Evolutionary conservation across 2,888 invertebrate genomes (phyloP), one percentile per base, ranked within the genome.

Genomic region (Crossocerus cetratus): DNA sequence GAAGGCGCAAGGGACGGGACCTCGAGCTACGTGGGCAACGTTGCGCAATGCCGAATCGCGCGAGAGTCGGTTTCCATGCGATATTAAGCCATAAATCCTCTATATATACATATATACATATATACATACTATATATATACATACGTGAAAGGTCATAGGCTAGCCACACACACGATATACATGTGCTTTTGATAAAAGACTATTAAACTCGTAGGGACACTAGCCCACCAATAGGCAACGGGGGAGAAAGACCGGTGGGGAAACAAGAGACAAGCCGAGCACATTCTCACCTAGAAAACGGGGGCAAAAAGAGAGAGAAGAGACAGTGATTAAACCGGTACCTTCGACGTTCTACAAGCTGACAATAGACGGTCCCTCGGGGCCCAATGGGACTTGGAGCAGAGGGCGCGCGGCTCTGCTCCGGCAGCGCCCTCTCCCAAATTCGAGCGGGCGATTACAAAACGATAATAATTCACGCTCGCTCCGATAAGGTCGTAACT

Each of bases 141-240:
- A 84, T 78, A 86, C 84, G 84, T 49, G 49, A 49, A 49, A 49
- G 16, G 16, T 32, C 72, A 82, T 88, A 88, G 86, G 86, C 74
- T 87, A 86, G 86, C 83, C 84, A 87, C 32, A 32, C 32, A 32
- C 32, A 32, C 82, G 81, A 82, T 87, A 88, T 88, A 88, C 88
- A 88, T 87, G 88, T 88, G 88, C 88, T 89, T 88, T 89, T 88
- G 87, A 89, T 88, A 88, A 89, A 82, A 86, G 81, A 87, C 82
- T 88, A 87, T 87, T 87, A 32, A 32, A 86, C 84, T 84, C 79
- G 83, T 86, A 88, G 86, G 74, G 75, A 49, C 32, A 32, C 79
- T 83, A 83, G 80, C 78, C 83, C 82, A 81, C 83, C 73, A 83
- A 76, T 72, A 79, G 65, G 71, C 65, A 49, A 16, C 43, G 43